These are phyloP conservation scores for Hemitrygon akajei DNA, from an alignment of 2,797 vertebrate genomes.

Conservation along the genomic window DNA sequence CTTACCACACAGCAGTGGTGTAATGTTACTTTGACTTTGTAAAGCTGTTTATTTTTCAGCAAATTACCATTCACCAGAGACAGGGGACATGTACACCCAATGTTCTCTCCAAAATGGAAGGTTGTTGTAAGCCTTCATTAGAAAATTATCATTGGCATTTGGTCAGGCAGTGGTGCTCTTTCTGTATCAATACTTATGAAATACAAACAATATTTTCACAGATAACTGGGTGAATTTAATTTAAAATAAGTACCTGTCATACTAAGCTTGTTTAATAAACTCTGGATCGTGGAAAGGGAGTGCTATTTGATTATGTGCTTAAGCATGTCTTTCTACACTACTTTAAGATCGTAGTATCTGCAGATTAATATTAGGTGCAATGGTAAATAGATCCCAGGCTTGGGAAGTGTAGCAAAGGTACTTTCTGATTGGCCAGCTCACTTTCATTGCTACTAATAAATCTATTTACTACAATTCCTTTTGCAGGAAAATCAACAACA, in stretches of 20 bases:
- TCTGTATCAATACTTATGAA: not conserved
- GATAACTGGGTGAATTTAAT: not conserved
- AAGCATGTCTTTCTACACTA: not conserved
- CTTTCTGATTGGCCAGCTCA: not conserved
- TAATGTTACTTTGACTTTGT: not conserved
- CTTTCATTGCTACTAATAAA: not conserved
- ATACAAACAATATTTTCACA: not conserved
- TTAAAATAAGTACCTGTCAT: not conserved
- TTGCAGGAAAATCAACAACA: not conserved
- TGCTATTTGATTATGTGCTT: not conserved
- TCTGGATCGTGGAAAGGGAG: not conserved
- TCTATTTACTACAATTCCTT: not conserved
- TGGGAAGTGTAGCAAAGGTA: not conserved
- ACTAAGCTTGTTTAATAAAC: not conserved
- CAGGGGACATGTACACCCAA: not conserved
- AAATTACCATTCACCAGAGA: not conserved
- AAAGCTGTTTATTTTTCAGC: slow-evolving; percentile 3
- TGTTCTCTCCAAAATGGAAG: not conserved
- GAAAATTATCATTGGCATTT: not conserved
- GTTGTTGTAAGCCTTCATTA: not conserved
- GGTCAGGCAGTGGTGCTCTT: not conserved
- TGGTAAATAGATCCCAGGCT: not conserved
- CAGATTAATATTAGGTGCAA: not conserved
- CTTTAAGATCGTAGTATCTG: not conserved
- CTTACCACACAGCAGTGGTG: not conserved